A percentile compares a stretch with the other conserved stretches of the same genome.
Evolutionary conservation across 1,140 invertebrate species (phyloP).

Genomic region (Ptiloglossa arizonensis): DNA sequence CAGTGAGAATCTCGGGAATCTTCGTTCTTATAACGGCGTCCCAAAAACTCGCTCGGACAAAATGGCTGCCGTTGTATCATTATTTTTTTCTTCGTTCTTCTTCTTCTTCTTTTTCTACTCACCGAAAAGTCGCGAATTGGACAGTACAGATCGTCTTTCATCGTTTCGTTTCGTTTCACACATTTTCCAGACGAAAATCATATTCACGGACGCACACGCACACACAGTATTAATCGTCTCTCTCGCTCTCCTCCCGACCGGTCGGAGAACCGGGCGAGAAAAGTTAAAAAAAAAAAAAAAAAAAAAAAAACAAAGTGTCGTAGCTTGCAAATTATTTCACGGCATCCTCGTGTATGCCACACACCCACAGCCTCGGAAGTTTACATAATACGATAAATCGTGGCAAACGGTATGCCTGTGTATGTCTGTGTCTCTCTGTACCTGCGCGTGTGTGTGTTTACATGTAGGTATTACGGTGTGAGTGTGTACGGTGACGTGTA

Average conservation of each 20-base stretch:
- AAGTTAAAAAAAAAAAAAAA: too few relatives aligned
- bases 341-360: constrained; percentile 67
- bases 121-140: not conserved
- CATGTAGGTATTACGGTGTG: not conserved
- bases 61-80: too few relatives aligned
- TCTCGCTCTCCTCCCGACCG: constrained; percentile 32
- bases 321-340: constrained; percentile 59
- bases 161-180: not conserved
- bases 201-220: too few relatives aligned
- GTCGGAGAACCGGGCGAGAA: not conserved
- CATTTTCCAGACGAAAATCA: not conserved
- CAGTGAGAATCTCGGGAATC: too few relatives aligned
- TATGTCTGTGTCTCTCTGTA: too few relatives aligned
- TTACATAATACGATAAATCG: constrained; percentile 61
- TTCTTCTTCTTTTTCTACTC: not conserved
- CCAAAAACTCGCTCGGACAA: too few relatives aligned
- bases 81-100: not conserved
- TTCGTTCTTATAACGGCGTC: too few relatives aligned
- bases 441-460: constrained; percentile 17
- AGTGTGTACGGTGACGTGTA: not conserved
- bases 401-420: constrained; percentile 44
- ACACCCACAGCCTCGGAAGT: constrained; percentile 75
- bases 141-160: not conserved
- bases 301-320: constrained; percentile 22
- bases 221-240: constrained; percentile 3